These are phyloP conservation scores for Antechinus flavipes DNA, from an alignment of 2,113 vertebrate genomes.

Conservation along the genomic window DNA sequence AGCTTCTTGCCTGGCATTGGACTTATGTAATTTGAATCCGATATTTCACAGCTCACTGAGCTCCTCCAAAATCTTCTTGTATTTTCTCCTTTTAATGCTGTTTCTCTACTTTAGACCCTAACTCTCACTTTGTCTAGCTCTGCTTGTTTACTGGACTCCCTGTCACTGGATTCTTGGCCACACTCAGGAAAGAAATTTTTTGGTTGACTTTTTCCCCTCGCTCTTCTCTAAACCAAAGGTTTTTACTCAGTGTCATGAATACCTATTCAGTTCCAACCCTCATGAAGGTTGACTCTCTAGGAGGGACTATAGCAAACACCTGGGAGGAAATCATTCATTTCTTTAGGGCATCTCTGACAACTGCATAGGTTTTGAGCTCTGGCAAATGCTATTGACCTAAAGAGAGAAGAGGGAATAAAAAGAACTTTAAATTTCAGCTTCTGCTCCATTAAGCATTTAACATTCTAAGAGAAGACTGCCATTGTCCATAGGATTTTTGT, in stretches of 20 bases:
- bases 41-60: not conserved
- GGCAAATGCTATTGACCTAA: not conserved
- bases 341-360: not conserved
- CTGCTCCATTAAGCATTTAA: not conserved
- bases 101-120: not conserved
- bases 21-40: not conserved
- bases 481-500: slow-evolving; percentile 5
- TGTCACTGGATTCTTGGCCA: not conserved
- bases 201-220: not conserved
- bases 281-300: not conserved
- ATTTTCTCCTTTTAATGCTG: not conserved
- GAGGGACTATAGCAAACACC: not conserved
- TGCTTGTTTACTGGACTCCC: not conserved
- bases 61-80: not conserved
- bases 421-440: not conserved
- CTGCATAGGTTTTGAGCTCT: not conserved
- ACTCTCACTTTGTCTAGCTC: not conserved
- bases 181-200: not conserved
- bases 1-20: not conserved
- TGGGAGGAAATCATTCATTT: not conserved
- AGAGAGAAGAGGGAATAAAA: not conserved
- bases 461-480: slow-evolving; percentile 8
- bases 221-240: not conserved
- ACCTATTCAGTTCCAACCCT: not conserved
- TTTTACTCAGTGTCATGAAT: not conserved